These are phyloP conservation scores for Oreotragus oreotragus DNA, from an alignment of 2,113 vertebrate species.

Conservation along the genomic window DNA sequence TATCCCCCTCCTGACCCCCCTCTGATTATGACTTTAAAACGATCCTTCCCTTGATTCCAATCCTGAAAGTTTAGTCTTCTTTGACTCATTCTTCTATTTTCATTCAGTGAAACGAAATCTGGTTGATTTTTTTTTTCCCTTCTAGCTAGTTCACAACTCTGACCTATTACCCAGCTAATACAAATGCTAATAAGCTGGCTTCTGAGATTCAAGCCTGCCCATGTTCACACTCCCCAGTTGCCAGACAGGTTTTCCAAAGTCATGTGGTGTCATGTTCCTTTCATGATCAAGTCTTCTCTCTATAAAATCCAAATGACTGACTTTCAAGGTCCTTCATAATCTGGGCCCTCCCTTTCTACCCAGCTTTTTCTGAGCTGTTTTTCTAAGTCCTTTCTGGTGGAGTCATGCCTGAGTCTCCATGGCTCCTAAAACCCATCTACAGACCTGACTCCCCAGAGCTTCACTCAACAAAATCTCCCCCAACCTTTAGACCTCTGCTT, in stretches of 20 bases:
- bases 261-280: slow-evolving; percentile 27
- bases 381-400: background rate
- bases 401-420: background rate
- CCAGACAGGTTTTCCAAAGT: slow-evolving; percentile 56
- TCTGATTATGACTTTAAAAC: background rate
- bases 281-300: background rate
- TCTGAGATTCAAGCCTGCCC: background rate
- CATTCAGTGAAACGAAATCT: background rate
- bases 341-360: background rate
- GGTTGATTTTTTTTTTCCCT: background rate
- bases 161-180: background rate
- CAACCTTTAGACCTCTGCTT: background rate
- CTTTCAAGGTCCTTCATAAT: background rate
- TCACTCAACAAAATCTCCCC: background rate
- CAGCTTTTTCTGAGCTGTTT: background rate
- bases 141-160: background rate
- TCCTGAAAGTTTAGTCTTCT: background rate
- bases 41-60: background rate
- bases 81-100: background rate
- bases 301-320: slow-evolving; percentile 33
- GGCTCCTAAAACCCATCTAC: background rate
- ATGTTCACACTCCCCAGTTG: background rate
- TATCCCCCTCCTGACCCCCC: background rate
- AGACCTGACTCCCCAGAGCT: background rate
- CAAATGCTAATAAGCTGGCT: background rate